Percentiles rank a stretch among this genome's conserved stretches.
These are phyloP conservation scores for Euura lappo DNA, from an alignment of 1,140 invertebrate species.

Conservation along the genomic window DNA sequence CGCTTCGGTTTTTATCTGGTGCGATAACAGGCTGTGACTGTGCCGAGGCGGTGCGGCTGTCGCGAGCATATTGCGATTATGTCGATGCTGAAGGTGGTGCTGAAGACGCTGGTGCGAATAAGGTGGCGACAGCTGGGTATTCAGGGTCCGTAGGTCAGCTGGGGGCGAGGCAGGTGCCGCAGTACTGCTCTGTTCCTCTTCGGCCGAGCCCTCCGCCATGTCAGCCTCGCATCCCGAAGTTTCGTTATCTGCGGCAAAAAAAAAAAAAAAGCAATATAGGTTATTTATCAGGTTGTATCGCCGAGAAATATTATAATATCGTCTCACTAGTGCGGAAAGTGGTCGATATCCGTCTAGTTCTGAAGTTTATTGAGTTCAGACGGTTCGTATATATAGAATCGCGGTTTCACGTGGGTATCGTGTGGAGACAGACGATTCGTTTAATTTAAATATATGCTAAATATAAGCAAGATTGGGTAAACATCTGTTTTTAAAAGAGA, in stretches of 20 bases:
- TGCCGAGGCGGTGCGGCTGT: slow-evolving; percentile 56
- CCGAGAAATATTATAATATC: too few relatives aligned
- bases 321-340: too few relatives aligned
- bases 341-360: too few relatives aligned
- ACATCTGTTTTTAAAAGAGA: neutral
- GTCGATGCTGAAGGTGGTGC: slow-evolving; percentile 51
- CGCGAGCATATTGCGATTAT: slow-evolving; percentile 58
- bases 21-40: slow-evolving; percentile 54
- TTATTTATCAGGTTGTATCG: too few relatives aligned
- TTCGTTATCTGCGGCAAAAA: slow-evolving; percentile 47
- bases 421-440: neutral
- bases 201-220: slow-evolving; percentile 62
- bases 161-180: slow-evolving; percentile 59
- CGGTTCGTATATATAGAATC: neutral
- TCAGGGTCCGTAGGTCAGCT: slow-evolving; percentile 58
- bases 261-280: too few relatives aligned
- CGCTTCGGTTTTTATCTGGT: slow-evolving; percentile 56
- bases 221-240: slow-evolving; percentile 61
- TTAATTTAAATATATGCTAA: slow-evolving; percentile 1
- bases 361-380: too few relatives aligned
- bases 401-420: too few relatives aligned
- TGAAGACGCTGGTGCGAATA: slow-evolving; percentile 54
- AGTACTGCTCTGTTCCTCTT: slow-evolving; percentile 62
- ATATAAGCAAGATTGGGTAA: neutral
- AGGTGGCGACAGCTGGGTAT: slow-evolving; percentile 54